These are phyloP conservation scores for Cataglyphis albicans DNA, from an alignment of 2,888 invertebrate species.

Conservation along the genomic window DNA sequence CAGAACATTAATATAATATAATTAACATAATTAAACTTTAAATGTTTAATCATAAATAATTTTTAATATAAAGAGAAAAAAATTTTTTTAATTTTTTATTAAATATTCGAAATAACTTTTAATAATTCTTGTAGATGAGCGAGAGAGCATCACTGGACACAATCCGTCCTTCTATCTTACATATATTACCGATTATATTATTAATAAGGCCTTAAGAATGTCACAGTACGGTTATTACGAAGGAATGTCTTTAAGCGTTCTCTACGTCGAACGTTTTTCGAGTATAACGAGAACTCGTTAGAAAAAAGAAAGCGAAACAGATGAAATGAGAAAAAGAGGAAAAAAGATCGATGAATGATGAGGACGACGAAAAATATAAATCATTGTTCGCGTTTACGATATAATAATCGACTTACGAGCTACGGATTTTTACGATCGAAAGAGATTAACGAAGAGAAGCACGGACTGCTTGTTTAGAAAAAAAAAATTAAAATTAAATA, in stretches of 20 bases:
- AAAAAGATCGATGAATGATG: conserved; percentile 45
- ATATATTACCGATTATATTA: conserved; percentile 69
- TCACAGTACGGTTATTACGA: conserved; percentile 83
- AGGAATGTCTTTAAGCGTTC: conserved; percentile 83
- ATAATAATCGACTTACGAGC: conserved; percentile 67
- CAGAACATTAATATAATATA: background rate
- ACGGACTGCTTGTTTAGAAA: conserved; percentile 41
- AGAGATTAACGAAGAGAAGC: conserved; percentile 54
- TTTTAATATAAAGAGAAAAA: background rate
- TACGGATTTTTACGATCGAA: conserved; percentile 66
- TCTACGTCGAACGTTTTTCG: conserved; percentile 73
- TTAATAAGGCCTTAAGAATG: conserved; percentile 82
- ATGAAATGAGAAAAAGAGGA: conserved; percentile 36
- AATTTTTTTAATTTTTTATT: background rate
- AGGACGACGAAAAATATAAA: conserved; percentile 56
- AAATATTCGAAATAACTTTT: conserved; percentile 17
- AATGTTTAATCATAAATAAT: background rate
- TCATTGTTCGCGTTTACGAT: conserved; percentile 57
- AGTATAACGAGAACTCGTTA: conserved; percentile 69
- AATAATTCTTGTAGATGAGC: conserved; percentile 11
- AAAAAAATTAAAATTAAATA: conserved; percentile 10
- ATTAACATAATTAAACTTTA: background rate
- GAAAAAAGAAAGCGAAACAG: conserved; percentile 60
- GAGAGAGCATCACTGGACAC: conserved; percentile 45
- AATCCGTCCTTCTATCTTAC: conserved; percentile 59